Conservation (phyloP, 2,888 invertebrate species). For the Andrena bicolor region DNA sequence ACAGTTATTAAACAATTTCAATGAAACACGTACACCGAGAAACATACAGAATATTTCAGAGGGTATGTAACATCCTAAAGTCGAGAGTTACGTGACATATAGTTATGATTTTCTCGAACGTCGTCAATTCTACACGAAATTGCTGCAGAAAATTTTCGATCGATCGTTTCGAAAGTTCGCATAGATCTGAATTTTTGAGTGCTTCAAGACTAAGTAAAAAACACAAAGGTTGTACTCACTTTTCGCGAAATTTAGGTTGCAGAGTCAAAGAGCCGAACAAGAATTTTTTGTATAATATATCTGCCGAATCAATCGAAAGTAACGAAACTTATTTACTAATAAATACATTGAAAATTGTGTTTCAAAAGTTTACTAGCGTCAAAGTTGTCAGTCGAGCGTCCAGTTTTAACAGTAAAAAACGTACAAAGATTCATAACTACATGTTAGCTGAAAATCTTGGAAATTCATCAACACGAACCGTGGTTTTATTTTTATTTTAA, state of each 20-base stretch:
- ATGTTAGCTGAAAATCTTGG: not conserved
- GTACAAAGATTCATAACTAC: not conserved
- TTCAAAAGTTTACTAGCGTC: not conserved
- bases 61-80: constrained; percentile 51
- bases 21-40: constrained; percentile 38
- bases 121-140: constrained; percentile 12
- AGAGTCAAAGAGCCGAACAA: too few relatives aligned
- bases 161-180: not conserved
- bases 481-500: constrained; percentile 24
- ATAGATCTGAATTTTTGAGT: not conserved
- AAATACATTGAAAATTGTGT: too few relatives aligned
- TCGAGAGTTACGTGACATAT: constrained; percentile 31
- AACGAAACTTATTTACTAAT: too few relatives aligned
- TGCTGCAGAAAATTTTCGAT: not conserved
- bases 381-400: not conserved
- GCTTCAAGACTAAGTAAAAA: not conserved
- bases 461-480: not conserved
- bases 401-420: constrained; percentile 30
- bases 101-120: constrained; percentile 16
- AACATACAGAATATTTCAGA: constrained; percentile 40
- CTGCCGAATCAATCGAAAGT: too few relatives aligned
- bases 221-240: too few relatives aligned
- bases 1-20: constrained; percentile 36
- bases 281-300: too few relatives aligned
- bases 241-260: too few relatives aligned